Evolutionary conservation across 2,888 invertebrate species (phyloP).

Genomic region (Altica lythri): DNA sequence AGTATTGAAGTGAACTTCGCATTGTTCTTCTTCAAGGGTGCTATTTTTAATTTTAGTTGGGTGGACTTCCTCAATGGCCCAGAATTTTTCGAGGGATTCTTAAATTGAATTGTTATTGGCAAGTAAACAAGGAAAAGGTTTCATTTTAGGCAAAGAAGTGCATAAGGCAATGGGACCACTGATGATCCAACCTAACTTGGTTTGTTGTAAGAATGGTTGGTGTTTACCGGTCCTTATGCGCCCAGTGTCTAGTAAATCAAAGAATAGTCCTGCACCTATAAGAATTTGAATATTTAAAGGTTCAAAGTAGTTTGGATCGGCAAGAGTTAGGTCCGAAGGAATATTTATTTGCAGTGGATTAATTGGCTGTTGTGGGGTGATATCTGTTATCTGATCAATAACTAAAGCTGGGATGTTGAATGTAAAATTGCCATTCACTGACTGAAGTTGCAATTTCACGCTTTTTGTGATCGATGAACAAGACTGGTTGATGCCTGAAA

Average conservation of each 20-base stretch:
- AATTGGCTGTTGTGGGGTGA: slow-evolving; percentile 15
- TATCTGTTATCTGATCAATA: slow-evolving; percentile 23
- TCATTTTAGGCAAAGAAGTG: too few species aligned
- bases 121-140: too few species aligned
- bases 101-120: background rate
- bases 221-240: slow-evolving; percentile 20
- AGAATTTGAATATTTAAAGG: slow-evolving; percentile 15
- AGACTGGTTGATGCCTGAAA: too few species aligned
- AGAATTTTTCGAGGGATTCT: slow-evolving; percentile 17
- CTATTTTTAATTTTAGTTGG: background rate
- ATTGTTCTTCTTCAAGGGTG: slow-evolving; percentile 18
- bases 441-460: too few species aligned
- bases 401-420: slow-evolving; percentile 23
- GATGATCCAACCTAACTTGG: slow-evolving; percentile 28
- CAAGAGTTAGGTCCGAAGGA: slow-evolving; percentile 22
- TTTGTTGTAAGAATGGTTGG: slow-evolving; percentile 25
- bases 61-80: slow-evolving; percentile 20
- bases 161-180: slow-evolving; percentile 28
- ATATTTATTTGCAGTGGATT: slow-evolving; percentile 8
- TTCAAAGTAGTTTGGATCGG: slow-evolving; percentile 26
- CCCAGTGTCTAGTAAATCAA: slow-evolving; percentile 12
- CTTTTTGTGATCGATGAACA: too few species aligned
- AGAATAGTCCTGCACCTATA: slow-evolving; percentile 25
- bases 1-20: slow-evolving; percentile 19
- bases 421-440: too few species aligned